phyloP scores from a whole-genome alignment of 2,113 vertebrate genomes.

The Burhinus bistriatus region DNA sequence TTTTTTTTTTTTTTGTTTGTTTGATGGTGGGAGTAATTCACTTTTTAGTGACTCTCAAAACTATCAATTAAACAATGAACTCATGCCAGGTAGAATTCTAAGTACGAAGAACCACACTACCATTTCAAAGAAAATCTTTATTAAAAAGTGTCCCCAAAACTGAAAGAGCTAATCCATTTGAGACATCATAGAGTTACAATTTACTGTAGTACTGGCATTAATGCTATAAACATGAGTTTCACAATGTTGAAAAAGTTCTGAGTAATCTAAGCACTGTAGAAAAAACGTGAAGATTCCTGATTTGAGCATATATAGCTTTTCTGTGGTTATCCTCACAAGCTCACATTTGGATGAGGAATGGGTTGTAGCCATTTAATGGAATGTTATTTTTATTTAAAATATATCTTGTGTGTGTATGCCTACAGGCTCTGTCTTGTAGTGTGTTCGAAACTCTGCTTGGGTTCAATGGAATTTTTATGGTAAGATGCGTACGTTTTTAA shows the following conservation, averaged over 20 bases:
- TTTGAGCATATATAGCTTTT: neutral
- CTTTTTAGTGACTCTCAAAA: neutral
- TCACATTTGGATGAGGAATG: neutral
- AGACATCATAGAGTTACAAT: neutral
- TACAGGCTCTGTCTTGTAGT: neutral
- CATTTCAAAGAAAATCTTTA: neutral
- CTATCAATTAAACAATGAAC: neutral
- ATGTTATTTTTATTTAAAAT: neutral
- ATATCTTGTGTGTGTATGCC: neutral
- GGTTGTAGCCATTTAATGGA: neutral
- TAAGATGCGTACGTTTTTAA: neutral
- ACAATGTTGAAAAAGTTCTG: neutral
- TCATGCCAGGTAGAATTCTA: neutral
- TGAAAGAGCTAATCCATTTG: neutral
- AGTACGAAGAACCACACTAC: neutral
- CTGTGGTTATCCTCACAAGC: neutral
- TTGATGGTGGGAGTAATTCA: neutral
- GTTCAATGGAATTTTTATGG: neutral
- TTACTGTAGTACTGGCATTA: neutral
- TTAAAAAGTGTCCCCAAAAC: neutral
- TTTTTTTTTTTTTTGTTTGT: neutral
- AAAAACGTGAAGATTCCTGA: neutral
- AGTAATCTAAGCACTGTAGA: neutral
- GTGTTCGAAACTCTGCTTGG: neutral
- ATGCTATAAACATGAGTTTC: neutral